phyloP scores from a whole-genome alignment of 2,888 invertebrate genomes.

The Rambutsinella grinnellia region DNA sequence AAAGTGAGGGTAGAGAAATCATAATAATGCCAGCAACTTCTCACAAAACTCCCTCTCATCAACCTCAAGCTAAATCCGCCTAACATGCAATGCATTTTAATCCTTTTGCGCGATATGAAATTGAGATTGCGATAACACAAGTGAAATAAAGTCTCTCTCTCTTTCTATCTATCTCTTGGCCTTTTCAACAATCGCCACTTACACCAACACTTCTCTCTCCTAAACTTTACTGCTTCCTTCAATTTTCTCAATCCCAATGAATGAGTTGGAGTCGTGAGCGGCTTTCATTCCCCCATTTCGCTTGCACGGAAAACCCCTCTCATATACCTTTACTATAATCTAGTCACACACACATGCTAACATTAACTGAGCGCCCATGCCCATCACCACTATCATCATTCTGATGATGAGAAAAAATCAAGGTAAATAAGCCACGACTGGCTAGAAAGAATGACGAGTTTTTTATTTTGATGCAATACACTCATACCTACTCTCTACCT shows the following conservation, averaged over 20 bases:
- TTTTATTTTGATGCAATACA: not conserved
- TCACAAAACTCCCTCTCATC: constrained; percentile 9
- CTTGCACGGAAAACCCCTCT: too few species aligned
- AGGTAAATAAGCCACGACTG: not conserved
- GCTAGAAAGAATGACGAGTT: not conserved
- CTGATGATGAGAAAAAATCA: not conserved
- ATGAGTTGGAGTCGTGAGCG: constrained; percentile 36
- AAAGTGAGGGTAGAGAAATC: constrained; percentile 31
- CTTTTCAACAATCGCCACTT: constrained; percentile 23
- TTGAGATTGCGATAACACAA: constrained; percentile 1
- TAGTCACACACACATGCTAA: not conserved
- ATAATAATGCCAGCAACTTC: constrained; percentile 42
- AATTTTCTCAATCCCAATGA: constrained; percentile 20
- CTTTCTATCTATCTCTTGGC: not conserved
- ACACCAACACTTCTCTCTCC: constrained; percentile 2
- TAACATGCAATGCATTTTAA: not conserved
- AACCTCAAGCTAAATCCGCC: not conserved
- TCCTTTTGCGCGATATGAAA: not conserved
- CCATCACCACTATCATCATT: not conserved
- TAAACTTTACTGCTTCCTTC: not conserved
- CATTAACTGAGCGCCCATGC: not conserved
- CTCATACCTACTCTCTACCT: not conserved
- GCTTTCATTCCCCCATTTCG: constrained; percentile 31
- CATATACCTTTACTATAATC: not conserved
- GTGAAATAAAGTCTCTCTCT: constrained; percentile 11